These are phyloP conservation scores for Argyresthia albistria DNA, from an alignment of 2,888 invertebrate genomes.

Conservation along the genomic window DNA sequence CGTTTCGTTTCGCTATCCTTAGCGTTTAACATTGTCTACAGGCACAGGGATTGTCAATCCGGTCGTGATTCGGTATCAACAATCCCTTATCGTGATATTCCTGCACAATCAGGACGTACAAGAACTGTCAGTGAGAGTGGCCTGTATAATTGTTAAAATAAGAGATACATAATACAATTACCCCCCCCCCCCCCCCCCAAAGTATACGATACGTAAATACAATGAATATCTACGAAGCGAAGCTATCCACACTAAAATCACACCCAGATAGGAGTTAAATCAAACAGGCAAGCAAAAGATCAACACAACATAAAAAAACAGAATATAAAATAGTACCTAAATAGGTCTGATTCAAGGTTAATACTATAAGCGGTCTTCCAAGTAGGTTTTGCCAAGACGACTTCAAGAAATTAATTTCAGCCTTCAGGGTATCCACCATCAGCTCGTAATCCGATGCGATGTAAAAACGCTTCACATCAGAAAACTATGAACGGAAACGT, in stretches of 20 bases:
- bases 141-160: no score
- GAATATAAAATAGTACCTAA: constrained; percentile 77
- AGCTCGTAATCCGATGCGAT: constrained; percentile 98
- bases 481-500: constrained; percentile 77
- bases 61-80: no score
- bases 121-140: no score
- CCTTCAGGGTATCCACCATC: constrained; percentile 97
- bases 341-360: constrained; percentile 90
- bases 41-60: no score
- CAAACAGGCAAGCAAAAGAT: constrained; percentile 29
- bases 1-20: no score
- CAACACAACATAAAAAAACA: constrained; percentile 16
- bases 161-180: no score
- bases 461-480: constrained; percentile 98
- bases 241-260: background rate
- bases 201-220: no score
- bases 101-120: no score
- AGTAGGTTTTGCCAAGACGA: constrained; percentile 98
- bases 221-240: no score
- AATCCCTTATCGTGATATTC: no score
- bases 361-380: constrained; percentile 95
- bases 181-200: no score
- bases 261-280: background rate
- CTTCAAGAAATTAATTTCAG: constrained; percentile 98
- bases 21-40: no score